Conservation (phyloP, 2,113 vertebrate species). For the Anarhynchus alexandrinus region DNA sequence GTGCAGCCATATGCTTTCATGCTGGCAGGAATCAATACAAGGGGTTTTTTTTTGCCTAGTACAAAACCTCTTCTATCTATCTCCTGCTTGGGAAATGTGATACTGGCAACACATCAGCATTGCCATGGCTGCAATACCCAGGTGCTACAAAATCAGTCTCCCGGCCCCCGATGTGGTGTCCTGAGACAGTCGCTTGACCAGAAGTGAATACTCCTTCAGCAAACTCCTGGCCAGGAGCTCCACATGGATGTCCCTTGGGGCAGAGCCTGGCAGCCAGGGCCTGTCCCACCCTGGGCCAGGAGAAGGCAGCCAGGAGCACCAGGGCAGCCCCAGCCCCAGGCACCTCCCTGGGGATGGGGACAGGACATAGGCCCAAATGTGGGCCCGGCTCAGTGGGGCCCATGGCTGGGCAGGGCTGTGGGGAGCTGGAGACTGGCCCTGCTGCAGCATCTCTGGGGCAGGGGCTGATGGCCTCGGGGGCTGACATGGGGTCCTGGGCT, state of each 20-base stretch:
- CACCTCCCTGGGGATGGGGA: neutral
- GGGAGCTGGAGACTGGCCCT: neutral
- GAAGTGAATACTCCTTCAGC: neutral
- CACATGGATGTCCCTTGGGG: neutral
- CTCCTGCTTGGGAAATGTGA: neutral
- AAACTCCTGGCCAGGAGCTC: neutral
- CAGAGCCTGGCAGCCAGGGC: neutral
- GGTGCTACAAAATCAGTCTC: neutral
- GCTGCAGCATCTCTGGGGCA: neutral
- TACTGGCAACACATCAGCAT: neutral
- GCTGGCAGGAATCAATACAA: neutral
- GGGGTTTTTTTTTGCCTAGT: neutral
- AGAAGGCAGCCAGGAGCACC: neutral
- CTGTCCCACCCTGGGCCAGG: no score
- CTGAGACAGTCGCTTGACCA: neutral
- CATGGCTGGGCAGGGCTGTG: neutral
- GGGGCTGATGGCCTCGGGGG: fast-evolving
- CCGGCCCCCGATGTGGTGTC: neutral
- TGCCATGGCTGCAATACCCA: neutral
- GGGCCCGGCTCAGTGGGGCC: neutral
- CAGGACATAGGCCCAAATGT: fast-evolving
- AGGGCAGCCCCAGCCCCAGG: neutral
- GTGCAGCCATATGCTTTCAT: neutral
- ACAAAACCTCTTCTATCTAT: neutral
- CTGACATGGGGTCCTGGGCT: fast-evolving